Evolutionary conservation across 2,888 invertebrate genomes (phyloP).

Genomic region (Cheilosia grossa): DNA sequence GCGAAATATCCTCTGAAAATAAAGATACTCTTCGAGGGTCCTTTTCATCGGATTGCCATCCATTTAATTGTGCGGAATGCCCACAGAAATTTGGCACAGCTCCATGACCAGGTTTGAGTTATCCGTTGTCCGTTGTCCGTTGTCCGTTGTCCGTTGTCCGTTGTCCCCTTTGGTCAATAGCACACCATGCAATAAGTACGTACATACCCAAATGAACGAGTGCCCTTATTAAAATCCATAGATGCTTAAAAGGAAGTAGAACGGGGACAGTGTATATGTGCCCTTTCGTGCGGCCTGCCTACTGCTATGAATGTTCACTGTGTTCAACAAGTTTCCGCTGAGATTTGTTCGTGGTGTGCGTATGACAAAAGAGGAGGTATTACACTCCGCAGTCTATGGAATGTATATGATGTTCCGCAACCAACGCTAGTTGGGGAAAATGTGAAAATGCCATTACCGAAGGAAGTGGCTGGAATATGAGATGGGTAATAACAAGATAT

Average conservation of each 20-base stretch:
- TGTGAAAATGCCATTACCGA: constrained; percentile 60
- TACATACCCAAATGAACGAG: background rate
- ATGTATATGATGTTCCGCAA: constrained; percentile 1
- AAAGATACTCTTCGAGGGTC: constrained; percentile 13
- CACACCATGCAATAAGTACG: constrained; percentile 1
- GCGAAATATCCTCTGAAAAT: constrained; percentile 8
- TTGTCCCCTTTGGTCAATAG: background rate
- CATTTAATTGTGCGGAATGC: constrained; percentile 35
- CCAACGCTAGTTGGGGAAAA: constrained; percentile 32
- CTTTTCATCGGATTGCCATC: constrained; percentile 9
- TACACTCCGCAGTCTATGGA: background rate
- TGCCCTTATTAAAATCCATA: background rate
- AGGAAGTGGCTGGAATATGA: constrained; percentile 60
- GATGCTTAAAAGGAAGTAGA: background rate
- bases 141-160: background rate
- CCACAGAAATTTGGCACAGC: constrained; percentile 9
- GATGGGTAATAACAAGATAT: constrained; percentile 64
- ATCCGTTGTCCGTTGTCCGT: background rate
- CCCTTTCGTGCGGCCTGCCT: background rate
- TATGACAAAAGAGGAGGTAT: constrained; percentile 1
- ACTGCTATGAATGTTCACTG: background rate
- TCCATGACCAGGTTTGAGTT: constrained; percentile 3
- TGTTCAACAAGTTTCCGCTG: constrained; percentile 54
- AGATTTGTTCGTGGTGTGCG: constrained; percentile 22
- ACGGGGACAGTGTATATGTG: background rate